These are phyloP conservation scores for Drosophila seguyi DNA, from an alignment of 1,140 invertebrate genomes.

Conservation along the genomic window DNA sequence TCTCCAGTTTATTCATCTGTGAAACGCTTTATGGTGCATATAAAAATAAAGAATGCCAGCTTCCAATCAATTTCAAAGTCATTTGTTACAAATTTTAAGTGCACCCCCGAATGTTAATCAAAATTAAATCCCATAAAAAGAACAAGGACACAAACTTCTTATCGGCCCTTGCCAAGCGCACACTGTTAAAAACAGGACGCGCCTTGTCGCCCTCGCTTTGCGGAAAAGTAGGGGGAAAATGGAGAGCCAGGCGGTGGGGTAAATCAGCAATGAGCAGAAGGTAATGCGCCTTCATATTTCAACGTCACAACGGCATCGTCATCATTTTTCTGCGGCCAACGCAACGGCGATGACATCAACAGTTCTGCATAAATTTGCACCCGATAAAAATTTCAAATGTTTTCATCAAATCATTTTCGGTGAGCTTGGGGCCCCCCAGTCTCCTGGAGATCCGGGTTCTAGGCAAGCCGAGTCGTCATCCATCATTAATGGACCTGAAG, in stretches of 20 bases:
- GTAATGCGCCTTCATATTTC: conserved; percentile 80
- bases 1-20: conserved; percentile 33
- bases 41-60: conserved; percentile 45
- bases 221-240: background rate
- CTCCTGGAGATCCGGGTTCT: conserved; percentile 10
- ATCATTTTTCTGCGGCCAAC: conserved; percentile 75
- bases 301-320: conserved; percentile 81
- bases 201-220: conserved; percentile 18
- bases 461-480: conserved; percentile 61
- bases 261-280: conserved; percentile 45
- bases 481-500: conserved; percentile 80
- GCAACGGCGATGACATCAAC: conserved; percentile 77
- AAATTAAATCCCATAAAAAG: conserved; percentile 68
- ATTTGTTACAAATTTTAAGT: conserved; percentile 81
- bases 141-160: conserved; percentile 57
- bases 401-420: conserved; percentile 83
- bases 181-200: conserved; percentile 52
- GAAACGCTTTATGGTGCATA: conserved; percentile 51
- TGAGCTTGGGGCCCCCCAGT: conserved; percentile 26
- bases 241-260: background rate
- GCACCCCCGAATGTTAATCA: conserved; percentile 70
- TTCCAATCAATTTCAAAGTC: conserved; percentile 79
- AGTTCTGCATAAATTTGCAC: conserved; percentile 84
- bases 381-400: conserved; percentile 84
- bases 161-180: conserved; percentile 56